Evolutionary conservation across 53 echinoderm and acorn worm species (phyloP).

Genomic region (Mesocentrotus franciscanus): DNA sequence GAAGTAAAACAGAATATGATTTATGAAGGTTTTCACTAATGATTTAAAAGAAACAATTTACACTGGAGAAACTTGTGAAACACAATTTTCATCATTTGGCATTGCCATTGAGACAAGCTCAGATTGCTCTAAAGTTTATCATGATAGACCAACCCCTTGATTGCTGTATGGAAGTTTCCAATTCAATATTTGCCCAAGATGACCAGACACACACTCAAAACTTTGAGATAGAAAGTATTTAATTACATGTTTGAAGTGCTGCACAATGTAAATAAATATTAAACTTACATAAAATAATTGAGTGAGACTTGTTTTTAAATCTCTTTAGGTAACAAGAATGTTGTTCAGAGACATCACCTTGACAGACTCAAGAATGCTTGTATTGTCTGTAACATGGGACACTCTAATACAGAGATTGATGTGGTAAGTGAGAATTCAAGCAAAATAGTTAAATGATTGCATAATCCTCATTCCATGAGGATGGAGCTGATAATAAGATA

Average conservation of each 20-base stretch:
- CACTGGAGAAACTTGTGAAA: background rate
- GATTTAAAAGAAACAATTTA: background rate
- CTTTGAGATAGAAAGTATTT: background rate
- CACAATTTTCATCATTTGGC: background rate
- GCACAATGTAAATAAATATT: background rate
- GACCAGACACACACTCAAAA: background rate
- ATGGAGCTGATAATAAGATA: no score
- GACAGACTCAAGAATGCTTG: constrained; percentile 97
- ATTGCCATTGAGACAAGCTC: background rate
- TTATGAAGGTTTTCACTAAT: background rate
- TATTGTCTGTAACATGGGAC: constrained; percentile 99
- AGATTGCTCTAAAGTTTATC: background rate
- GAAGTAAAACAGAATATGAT: background rate
- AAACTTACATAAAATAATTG: background rate
- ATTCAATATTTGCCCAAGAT: background rate
- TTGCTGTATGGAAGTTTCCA: background rate
- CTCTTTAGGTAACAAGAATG: constrained; percentile 91
- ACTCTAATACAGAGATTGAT: constrained; percentile 99
- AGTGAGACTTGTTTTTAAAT: background rate
- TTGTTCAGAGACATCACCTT: constrained; percentile 89
- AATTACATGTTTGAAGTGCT: background rate
- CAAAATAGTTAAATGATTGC: background rate
- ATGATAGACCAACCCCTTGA: background rate
- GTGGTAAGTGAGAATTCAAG: constrained; percentile 77
- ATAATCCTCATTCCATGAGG: no score